These are phyloP conservation scores for Onychostoma macrolepis DNA, from an alignment of 2,113 vertebrate species.

Conservation along the genomic window DNA sequence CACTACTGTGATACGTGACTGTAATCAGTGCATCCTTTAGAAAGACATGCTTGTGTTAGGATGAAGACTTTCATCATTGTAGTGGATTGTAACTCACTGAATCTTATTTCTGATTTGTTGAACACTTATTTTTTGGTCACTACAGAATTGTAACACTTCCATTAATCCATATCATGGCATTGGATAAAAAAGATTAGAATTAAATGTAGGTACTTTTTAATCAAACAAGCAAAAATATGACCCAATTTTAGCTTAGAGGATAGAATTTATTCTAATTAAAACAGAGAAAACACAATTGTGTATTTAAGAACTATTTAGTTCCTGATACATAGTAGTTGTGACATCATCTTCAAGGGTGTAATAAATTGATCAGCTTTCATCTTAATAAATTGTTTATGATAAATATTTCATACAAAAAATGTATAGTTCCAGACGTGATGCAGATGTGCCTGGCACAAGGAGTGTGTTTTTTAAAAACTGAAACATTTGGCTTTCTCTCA, in stretches of 20 bases:
- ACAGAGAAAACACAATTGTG: not conserved
- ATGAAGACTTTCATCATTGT: slow-evolving; percentile 29
- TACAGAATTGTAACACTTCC: not conserved
- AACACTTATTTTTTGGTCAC: not conserved
- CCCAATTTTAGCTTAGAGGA: not conserved
- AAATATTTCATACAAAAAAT: not conserved
- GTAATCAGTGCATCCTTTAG: slow-evolving; percentile 20
- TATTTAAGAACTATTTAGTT: not conserved
- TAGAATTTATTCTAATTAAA: not conserved
- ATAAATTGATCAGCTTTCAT: not conserved
- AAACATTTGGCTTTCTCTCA: too few species aligned
- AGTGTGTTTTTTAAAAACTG: not conserved
- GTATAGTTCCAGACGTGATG: not conserved
- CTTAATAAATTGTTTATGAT: not conserved
- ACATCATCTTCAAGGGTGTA: not conserved
- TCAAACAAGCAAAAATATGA: not conserved
- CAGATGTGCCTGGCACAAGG: too few species aligned
- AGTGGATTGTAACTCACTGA: not conserved
- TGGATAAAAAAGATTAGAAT: not conserved
- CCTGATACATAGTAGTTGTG: not conserved
- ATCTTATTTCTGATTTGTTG: not conserved
- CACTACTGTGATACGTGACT: slow-evolving; percentile 44
- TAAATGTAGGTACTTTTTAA: too few species aligned
- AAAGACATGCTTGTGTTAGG: slow-evolving; percentile 17
- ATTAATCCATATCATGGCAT: not conserved